phyloP scores from a whole-genome alignment of 2,888 invertebrate species.

The Argyresthia goedartella region DNA sequence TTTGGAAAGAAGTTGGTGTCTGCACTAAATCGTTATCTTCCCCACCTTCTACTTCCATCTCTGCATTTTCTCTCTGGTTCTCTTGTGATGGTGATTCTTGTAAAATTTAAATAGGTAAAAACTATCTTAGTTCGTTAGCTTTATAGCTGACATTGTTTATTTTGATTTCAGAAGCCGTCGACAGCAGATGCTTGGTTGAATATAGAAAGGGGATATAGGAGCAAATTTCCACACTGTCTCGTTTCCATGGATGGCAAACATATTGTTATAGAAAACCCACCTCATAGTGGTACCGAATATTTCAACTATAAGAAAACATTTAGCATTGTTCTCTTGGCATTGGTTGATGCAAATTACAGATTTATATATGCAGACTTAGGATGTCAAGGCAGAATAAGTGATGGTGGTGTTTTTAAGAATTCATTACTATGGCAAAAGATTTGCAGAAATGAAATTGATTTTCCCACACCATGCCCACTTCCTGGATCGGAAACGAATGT shows the following conservation, averaged over 20 bases:
- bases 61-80: too few relatives aligned
- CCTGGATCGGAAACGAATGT: too few relatives aligned
- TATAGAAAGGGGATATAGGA: conserved; percentile 11
- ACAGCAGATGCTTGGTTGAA: conserved; percentile 9
- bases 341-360: conserved; percentile 24
- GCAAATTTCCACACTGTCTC: conserved; percentile 7
- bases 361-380: conserved; percentile 18
- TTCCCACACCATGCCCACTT: too few relatives aligned
- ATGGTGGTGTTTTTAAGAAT: too few relatives aligned
- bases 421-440: too few relatives aligned
- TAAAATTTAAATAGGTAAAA: conserved; percentile 11
- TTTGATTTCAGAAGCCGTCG: neutral
- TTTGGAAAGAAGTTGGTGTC: conserved; percentile 2
- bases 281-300: neutral
- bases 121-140: conserved; percentile 8
- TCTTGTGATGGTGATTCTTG: too few relatives aligned
- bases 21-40: conserved; percentile 11
- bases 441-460: too few relatives aligned
- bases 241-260: conserved; percentile 4
- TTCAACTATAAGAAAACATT: conserved; percentile 7
- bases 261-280: neutral
- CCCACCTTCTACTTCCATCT: conserved; percentile 9
- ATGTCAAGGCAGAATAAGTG: too few relatives aligned
- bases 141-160: neutral
- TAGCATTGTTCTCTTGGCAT: conserved; percentile 16